Evolutionary conservation across 2,888 invertebrate genomes (phyloP), one percentile per base, ranked within the genome.

Genomic region (Ormyrus nitidulus): DNA sequence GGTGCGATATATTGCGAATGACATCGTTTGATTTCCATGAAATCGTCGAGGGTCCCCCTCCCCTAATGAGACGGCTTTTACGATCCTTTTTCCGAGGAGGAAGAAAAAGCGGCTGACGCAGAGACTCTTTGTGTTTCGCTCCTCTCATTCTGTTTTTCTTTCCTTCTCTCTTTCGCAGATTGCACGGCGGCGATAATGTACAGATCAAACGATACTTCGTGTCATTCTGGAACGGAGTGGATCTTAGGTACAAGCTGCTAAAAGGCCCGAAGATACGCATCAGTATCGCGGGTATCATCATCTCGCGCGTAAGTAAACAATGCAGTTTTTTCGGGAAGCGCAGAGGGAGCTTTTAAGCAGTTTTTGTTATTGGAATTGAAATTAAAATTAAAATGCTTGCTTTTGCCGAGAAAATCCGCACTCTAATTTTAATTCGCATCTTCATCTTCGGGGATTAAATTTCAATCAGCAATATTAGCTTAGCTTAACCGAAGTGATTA

Each of bases 161-260:
- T 59, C n/a, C 5, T 9, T 70, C 46, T 51, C 62, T 51, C 34
- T 54, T 79, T 80, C 79, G 34, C 89, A 94, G 95, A 88, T 92
- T 95, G 87, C 95, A 95, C 90, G 95, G 95, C 34, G 95, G 94
- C 69, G 95, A 95, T 90, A 95, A 95, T 89, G 93, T 95, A 34
- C 94, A 97, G 92, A 97, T 98, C 85, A 98, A 98, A 90, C 93
- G 97, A 80, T 98, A 98, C 90, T 98, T 98, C 90, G 97, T 98
- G 61, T 97, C 97, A 59, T 98, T 98, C 91, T 98, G 98, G 97
- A 98, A 98, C 90, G 98, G 98, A 66, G 98, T 98, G 19, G 98
- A 98, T 91, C 92, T 98, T 83, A 93, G 98, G 84, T 98, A 98
- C 92, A 97, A 97, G 88, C 92, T 97, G 85, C 93, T 98, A 73